A percentile compares a stretch with the other conserved stretches of the same genome.
Evolutionary conservation across 2,797 vertebrate species (phyloP).

Genomic region (Falco naumanni): DNA sequence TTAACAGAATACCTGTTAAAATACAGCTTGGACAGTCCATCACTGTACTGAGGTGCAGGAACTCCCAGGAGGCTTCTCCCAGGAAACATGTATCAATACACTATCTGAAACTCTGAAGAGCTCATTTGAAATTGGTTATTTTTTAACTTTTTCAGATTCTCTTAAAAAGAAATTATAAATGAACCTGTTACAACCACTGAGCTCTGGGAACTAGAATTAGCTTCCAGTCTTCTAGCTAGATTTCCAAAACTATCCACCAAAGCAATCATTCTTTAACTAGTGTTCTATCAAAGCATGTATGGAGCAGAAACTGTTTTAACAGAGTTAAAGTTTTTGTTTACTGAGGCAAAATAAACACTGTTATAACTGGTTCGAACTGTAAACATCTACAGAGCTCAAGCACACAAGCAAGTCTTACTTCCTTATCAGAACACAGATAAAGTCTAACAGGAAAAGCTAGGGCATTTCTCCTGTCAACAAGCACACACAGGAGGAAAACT

Average conservation of each 20-base stretch:
- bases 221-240: neutral
- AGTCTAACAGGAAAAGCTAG: conserved; percentile 15
- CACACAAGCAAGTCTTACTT: conserved; percentile 15
- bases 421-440: conserved; percentile 20
- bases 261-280: neutral
- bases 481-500: neutral
- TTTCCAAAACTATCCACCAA: neutral
- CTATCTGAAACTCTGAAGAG: neutral
- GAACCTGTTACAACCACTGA: neutral
- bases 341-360: conserved; percentile 35
- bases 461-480: conserved; percentile 13
- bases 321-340: conserved; percentile 33
- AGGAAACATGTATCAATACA: neutral
- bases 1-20: neutral
- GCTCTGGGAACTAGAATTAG: neutral
- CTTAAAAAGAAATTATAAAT: neutral
- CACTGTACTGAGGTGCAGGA: neutral
- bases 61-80: neutral
- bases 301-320: neutral
- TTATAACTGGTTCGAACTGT: conserved; percentile 10
- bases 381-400: conserved; percentile 37
- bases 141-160: neutral
- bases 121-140: neutral
- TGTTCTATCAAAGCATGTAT: neutral
- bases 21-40: neutral